A percentile compares a stretch with the other conserved stretches of the same genome.
Conservation (phyloP, 1,140 invertebrate genomes). For the Bombus superbus region DNA sequence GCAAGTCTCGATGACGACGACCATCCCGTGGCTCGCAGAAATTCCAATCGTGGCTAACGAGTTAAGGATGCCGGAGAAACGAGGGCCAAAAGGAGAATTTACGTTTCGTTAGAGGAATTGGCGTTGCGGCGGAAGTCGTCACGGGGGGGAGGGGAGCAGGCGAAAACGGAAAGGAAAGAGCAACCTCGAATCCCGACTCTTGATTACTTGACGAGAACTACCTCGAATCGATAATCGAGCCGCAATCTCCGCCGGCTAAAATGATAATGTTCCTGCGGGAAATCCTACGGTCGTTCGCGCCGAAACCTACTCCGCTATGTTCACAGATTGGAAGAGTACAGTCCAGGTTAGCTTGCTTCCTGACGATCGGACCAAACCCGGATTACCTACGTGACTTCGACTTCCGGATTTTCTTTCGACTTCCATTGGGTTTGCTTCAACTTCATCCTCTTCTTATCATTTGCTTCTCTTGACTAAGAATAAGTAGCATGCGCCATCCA, state of each 20-base stretch:
- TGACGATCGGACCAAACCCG: neutral
- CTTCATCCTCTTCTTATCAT: neutral
- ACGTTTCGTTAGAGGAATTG: constrained; percentile 32
- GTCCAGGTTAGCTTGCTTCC: neutral
- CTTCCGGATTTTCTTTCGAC: neutral
- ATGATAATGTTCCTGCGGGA: constrained; percentile 61
- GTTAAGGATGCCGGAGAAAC: neutral
- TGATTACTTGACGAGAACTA: constrained; percentile 64
- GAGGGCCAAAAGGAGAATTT: neutral
- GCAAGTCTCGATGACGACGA: neutral
- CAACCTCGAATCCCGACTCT: constrained; percentile 28
- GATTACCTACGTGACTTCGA: constrained; percentile 41
- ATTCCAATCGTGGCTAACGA: neutral
- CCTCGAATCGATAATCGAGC: constrained; percentile 63
- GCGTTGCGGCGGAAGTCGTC: neutral
- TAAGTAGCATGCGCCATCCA: neutral
- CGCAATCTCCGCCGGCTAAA: constrained; percentile 58
- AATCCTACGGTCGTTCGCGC: constrained; percentile 48
- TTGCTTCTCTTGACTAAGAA: neutral
- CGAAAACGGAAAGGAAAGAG: neutral
- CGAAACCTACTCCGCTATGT: neutral
- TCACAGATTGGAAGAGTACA: neutral
- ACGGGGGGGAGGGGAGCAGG: neutral
- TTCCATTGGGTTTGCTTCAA: neutral
- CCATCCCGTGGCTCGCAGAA: neutral